Conservation (phyloP, 2,113 vertebrate genomes). For the Pardalotus punctatus region DNA sequence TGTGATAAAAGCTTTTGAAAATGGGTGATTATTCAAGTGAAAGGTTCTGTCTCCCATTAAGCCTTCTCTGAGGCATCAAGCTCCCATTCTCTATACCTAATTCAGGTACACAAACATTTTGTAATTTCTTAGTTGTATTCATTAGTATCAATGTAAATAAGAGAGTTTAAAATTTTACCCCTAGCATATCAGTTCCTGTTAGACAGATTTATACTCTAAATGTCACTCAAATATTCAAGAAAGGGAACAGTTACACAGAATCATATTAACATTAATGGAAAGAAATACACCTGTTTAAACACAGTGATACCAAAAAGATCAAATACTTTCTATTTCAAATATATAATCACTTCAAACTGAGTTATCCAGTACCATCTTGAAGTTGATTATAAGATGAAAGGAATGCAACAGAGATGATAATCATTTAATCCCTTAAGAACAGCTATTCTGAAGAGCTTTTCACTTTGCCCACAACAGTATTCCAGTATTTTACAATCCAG, state of each 20-base stretch:
- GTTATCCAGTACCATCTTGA: constrained; percentile 75
- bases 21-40: background rate
- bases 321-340: constrained; percentile 74
- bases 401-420: constrained; percentile 75
- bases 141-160: background rate
- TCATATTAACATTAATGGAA: constrained; percentile 11
- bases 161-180: background rate
- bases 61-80: background rate
- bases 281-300: constrained; percentile 11
- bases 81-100: background rate
- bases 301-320: constrained; percentile 20
- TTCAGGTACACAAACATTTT: background rate
- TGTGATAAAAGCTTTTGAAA: background rate
- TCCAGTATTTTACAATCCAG: constrained; percentile 51
- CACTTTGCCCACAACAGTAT: constrained; percentile 54
- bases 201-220: constrained; percentile 14
- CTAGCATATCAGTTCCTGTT: background rate
- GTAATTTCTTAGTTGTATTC: background rate
- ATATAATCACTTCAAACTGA: constrained; percentile 76
- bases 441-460: constrained; percentile 73
- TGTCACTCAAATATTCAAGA: background rate
- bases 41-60: background rate
- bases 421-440: constrained; percentile 82
- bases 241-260: background rate
- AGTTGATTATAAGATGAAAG: constrained; percentile 83